phyloP scores from a whole-genome alignment of 1,140 invertebrate species.

The Bilobella aurantiaca region DNA sequence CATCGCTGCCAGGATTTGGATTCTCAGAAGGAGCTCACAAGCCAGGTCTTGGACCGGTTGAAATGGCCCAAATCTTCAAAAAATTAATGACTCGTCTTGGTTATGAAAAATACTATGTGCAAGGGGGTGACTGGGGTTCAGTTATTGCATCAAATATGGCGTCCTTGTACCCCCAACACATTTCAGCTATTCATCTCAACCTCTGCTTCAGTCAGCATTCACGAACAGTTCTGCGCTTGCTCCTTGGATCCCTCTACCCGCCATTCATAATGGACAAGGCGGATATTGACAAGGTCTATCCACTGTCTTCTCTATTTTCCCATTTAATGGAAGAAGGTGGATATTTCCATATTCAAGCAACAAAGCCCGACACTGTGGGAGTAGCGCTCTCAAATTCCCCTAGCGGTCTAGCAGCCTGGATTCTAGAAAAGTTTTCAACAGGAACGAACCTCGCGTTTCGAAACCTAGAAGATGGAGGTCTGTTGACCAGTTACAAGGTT shows the following conservation, averaged over 20 bases:
- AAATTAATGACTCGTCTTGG: conserved; percentile 74
- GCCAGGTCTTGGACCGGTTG: conserved; percentile 50
- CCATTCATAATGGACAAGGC: conserved; percentile 5
- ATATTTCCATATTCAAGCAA: conserved; percentile 50
- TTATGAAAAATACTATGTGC: conserved; percentile 61
- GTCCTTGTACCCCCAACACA: conserved; percentile 41
- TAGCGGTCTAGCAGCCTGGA: conserved; percentile 46
- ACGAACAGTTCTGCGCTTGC: conserved; percentile 40
- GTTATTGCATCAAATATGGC: conserved; percentile 51
- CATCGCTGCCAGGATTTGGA: conserved; percentile 73
- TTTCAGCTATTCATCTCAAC: conserved; percentile 42
- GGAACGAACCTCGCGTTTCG: conserved; percentile 40
- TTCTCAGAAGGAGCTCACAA: conserved; percentile 60
- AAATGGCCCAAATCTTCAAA: conserved; percentile 44
- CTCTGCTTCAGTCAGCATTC: conserved; percentile 32
- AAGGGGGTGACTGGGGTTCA: conserved; percentile 61
- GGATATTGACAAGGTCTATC: conserved; percentile 17
- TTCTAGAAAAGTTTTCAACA: conserved; percentile 49
- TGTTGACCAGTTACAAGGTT: conserved; percentile 42
- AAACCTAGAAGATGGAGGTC: conserved; percentile 41
- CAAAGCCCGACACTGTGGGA: conserved; percentile 9
- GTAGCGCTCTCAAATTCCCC: conserved; percentile 36
- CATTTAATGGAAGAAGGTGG: conserved; percentile 47
- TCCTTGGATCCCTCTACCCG: conserved; percentile 43
- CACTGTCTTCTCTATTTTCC: conserved; percentile 26